Percentiles rank a stretch among this genome's conserved stretches.
These are phyloP conservation scores for Platysteira castanea DNA, from an alignment of 2,113 vertebrate genomes.

Conservation along the genomic window DNA sequence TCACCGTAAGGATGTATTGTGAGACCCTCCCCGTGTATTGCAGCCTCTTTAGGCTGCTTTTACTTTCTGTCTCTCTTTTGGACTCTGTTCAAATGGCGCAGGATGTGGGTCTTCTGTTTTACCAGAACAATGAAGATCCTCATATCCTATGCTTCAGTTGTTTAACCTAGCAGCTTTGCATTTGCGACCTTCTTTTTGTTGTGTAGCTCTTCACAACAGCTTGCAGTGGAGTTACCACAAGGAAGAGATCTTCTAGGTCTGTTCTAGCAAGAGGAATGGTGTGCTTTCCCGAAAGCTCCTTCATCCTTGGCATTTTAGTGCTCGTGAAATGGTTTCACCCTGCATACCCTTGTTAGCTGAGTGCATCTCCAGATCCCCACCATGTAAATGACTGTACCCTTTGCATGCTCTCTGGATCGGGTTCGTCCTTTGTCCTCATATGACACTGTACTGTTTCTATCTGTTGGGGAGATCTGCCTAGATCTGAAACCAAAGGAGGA, in stretches of 20 bases:
- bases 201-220: neutral
- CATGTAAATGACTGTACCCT: neutral
- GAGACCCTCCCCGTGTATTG: neutral
- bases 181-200: neutral
- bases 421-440: neutral
- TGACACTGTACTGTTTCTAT: neutral
- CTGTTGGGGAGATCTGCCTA: neutral
- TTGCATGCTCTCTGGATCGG: neutral
- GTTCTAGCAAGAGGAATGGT: fast-evolving
- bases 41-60: neutral
- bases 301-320: neutral
- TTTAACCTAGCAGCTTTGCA: neutral
- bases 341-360: neutral
- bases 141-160: neutral
- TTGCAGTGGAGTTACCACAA: neutral
- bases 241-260: neutral
- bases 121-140: neutral
- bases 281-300: neutral
- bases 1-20: neutral
- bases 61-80: neutral
- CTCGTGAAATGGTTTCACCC: neutral
- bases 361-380: neutral
- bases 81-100: neutral
- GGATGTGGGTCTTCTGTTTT: neutral
- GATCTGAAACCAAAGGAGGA: neutral